Conservation (phyloP, 2,113 vertebrate genomes). For the Oreocharis arfaki region DNA sequence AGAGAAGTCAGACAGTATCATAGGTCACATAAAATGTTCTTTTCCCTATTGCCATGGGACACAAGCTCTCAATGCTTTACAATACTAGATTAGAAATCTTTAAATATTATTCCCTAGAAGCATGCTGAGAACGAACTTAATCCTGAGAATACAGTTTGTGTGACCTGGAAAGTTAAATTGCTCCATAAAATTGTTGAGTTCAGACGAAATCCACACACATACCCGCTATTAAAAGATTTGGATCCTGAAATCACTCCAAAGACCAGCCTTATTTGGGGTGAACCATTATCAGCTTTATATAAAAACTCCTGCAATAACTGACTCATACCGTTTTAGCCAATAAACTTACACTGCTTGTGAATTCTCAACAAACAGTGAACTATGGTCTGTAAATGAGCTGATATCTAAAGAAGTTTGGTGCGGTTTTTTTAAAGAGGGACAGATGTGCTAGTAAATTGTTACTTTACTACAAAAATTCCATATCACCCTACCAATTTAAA, state of each 20-base stretch:
- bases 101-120: not conserved
- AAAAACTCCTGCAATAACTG: not conserved
- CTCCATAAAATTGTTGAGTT: not conserved
- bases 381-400: not conserved
- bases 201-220: not conserved
- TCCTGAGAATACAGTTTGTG: not conserved
- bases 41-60: not conserved
- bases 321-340: not conserved
- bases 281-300: not conserved
- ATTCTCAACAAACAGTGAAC: not conserved
- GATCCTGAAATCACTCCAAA: not conserved
- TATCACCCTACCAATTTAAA: not conserved
- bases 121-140: not conserved
- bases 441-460: not conserved
- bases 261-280: not conserved
- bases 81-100: not conserved
- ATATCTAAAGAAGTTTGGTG: not conserved
- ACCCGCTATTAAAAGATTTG: fast-evolving
- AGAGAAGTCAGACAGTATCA: not conserved
- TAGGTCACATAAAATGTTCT: fast-evolving
- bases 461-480: not conserved
- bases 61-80: not conserved
- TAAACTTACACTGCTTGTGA: not conserved
- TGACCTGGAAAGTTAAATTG: not conserved
- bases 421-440: not conserved